Percentiles rank a stretch among this genome's conserved stretches.
Conservation (phyloP, 2,888 invertebrate species). For the Platycheirus rosarum region DNA sequence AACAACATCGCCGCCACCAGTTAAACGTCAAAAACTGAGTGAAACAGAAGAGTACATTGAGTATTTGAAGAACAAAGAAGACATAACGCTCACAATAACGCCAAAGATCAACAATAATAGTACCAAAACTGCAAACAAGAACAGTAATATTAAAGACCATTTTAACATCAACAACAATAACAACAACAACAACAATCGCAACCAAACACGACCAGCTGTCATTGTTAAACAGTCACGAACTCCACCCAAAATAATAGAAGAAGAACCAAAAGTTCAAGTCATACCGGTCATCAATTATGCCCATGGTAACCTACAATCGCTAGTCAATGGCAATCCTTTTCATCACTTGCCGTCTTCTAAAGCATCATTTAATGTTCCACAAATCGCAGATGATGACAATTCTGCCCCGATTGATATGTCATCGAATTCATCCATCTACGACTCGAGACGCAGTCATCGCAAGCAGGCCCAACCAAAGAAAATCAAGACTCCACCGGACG, state of each 20-base stretch:
- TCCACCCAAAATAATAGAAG: conserved; percentile 56
- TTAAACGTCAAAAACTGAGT: conserved; percentile 77
- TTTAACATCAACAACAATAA: conserved; percentile 39
- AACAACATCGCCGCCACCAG: conserved; percentile 67
- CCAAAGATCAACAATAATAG: conserved; percentile 76
- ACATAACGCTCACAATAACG: conserved; percentile 81
- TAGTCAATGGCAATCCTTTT: conserved; percentile 51
- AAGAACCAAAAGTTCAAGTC: conserved; percentile 64
- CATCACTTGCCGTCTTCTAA: conserved; percentile 1
- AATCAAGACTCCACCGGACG: conserved; percentile 79
- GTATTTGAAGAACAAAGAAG: conserved; percentile 82
- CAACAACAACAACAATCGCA: too few relatives aligned
- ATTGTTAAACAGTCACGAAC: conserved; percentile 47
- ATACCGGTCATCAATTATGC: conserved; percentile 56
- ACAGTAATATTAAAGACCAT: conserved; percentile 49
- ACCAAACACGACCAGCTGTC: conserved; percentile 56
- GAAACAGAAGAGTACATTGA: conserved; percentile 82
- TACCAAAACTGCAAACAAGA: conserved; percentile 46
- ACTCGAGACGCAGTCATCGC: conserved; percentile 82
- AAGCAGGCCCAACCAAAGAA: conserved; percentile 84
- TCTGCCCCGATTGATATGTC: conserved; percentile 54
- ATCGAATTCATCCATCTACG: conserved; percentile 39
- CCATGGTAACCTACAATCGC: conserved; percentile 46
- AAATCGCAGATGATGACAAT: conserved; percentile 15
- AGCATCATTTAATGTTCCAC: neutral